Conservation (phyloP, 1,140 invertebrate genomes). For the Grapholita molesta region DNA sequence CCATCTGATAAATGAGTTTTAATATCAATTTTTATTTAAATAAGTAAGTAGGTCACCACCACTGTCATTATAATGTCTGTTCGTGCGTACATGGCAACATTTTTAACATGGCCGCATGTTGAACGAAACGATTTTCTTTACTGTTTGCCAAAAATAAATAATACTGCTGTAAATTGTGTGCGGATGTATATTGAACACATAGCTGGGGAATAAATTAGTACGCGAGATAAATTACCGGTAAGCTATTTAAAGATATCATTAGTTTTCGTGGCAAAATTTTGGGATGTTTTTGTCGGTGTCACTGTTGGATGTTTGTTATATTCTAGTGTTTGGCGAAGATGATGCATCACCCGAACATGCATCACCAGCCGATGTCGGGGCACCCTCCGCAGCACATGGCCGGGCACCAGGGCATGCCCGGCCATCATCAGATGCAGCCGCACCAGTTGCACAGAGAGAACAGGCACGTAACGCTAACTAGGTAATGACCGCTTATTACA, state of each 20-base stretch:
- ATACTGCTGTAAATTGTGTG: conserved; percentile 54
- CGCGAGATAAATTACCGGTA: conserved; percentile 54
- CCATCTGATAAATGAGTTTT: background rate
- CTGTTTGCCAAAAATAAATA: conserved; percentile 71
- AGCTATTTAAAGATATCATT: conserved; percentile 25
- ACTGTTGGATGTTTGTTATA: conserved; percentile 41
- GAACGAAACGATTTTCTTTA: conserved; percentile 77
- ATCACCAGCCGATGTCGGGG: conserved; percentile 74
- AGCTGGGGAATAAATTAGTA: conserved; percentile 47
- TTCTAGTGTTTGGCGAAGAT: conserved; percentile 55
- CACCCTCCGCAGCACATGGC: conserved; percentile 68
- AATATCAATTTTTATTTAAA: background rate
- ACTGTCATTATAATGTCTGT: background rate
- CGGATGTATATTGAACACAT: conserved; percentile 57
- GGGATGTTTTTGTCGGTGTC: conserved; percentile 24
- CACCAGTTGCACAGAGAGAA: conserved; percentile 72
- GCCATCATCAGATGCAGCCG: conserved; percentile 68
- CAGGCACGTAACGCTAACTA: conserved; percentile 74
- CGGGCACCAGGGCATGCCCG: conserved; percentile 65
- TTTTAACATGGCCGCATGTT: conserved; percentile 77
- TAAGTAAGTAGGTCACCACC: background rate
- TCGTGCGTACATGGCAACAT: conserved; percentile 42
- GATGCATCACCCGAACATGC: conserved; percentile 77
- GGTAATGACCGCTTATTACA: conserved; percentile 45
- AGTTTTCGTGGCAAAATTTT: conserved; percentile 17